A percentile compares a stretch with the other conserved stretches of the same genome.
Conservation (phyloP, 2,888 invertebrate genomes). For the Slavum lentiscoides region DNA sequence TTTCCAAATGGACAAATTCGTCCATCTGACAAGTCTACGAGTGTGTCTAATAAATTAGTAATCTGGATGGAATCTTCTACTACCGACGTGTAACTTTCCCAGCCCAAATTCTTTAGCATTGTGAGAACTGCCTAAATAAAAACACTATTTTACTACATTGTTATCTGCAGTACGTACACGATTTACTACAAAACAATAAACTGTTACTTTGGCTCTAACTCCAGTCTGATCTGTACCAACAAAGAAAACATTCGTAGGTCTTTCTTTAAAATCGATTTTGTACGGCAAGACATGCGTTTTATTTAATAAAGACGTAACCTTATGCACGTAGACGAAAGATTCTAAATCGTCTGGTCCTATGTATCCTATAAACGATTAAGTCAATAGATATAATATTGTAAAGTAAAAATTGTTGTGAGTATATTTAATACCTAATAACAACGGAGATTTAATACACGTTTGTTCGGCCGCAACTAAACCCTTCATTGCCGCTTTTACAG, state of each 20-base stretch:
- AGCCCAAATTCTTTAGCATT: constrained; percentile 58
- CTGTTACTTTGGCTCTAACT: constrained; percentile 48
- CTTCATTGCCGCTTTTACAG: constrained; percentile 60
- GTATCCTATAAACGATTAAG: constrained; percentile 58
- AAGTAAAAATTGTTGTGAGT: neutral
- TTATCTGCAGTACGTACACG: neutral
- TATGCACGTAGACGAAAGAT: constrained; percentile 59
- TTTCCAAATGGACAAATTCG: constrained; percentile 36
- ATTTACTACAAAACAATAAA: neutral
- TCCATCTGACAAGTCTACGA: constrained; percentile 27
- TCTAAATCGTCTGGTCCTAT: constrained; percentile 60
- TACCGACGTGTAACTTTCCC: constrained; percentile 59
- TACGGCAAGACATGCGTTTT: constrained; percentile 59
- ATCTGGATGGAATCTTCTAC: constrained; percentile 57
- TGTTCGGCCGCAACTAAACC: constrained; percentile 60
- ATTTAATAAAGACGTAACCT: constrained; percentile 60
- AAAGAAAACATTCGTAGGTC: constrained; percentile 32
- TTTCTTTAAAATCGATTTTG: constrained; percentile 30
- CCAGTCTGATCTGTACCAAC: constrained; percentile 36
- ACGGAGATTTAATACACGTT: constrained; percentile 60
- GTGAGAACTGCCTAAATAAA: constrained; percentile 58
- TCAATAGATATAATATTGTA: neutral
- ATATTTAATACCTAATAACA: constrained; percentile 59
- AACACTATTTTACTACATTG: neutral
- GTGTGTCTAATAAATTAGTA: constrained; percentile 4